Evolutionary conservation across 1,140 invertebrate genomes (phyloP).

Genomic region (Heliconius melpomene): DNA sequence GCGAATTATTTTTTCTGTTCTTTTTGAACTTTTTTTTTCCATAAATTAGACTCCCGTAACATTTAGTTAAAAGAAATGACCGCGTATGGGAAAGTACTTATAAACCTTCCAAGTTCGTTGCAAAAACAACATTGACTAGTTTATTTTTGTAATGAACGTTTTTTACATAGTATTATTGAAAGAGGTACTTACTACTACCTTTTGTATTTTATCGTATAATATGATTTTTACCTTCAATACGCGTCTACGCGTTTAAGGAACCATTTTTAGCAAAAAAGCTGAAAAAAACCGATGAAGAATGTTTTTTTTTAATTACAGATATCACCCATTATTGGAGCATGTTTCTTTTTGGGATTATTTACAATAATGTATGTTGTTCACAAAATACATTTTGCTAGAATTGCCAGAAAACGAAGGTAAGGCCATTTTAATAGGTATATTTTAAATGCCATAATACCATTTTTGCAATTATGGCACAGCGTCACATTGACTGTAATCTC

Average conservation of each 20-base stretch:
- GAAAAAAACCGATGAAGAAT: not conserved
- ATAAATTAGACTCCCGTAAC: conserved; percentile 11
- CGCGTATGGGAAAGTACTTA: not conserved
- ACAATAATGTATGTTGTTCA: conserved; percentile 48
- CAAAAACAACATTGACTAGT: too few species aligned
- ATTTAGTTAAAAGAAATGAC: not conserved
- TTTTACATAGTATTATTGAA: too few species aligned
- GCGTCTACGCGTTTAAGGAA: too few species aligned
- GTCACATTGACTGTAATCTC: too few species aligned
- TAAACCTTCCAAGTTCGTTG: not conserved
- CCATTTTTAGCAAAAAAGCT: too few species aligned
- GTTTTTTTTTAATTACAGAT: conserved; percentile 4
- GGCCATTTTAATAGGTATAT: not conserved
- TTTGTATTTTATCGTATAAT: too few species aligned
- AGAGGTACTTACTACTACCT: too few species aligned
- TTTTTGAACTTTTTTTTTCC: conserved; percentile 18
- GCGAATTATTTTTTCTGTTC: not conserved
- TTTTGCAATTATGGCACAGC: too few species aligned
- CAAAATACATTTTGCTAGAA: conserved; percentile 46
- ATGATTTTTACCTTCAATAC: too few species aligned
- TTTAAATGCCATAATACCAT: not conserved
- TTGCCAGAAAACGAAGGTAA: conserved; percentile 45
- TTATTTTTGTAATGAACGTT: too few species aligned
- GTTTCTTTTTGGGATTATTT: conserved; percentile 28
- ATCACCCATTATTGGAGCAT: conserved; percentile 19